Base-by-base conservation (phyloP, 2,797 vertebrate genomes). In the Bradypus variegatus region DNA sequence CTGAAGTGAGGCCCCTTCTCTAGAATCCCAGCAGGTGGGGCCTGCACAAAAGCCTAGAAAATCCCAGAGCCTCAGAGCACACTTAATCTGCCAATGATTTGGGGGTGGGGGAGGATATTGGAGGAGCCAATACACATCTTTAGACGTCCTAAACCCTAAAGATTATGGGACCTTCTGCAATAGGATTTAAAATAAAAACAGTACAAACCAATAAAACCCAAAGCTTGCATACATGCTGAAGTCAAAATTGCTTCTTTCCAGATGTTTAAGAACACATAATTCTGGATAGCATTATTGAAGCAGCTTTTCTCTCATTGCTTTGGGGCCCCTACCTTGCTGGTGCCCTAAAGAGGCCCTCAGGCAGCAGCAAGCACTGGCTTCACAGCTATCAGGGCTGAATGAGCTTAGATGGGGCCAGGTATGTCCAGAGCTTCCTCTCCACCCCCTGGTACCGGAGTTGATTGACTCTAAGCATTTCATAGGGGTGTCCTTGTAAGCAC, bases 391-490 rank as follows among this genome's bases (percentile, higher is more conserved):
- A 13, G 88, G 29, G 41, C 78, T 78, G 48, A 80, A 41, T 19
- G 67, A 84, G 50, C 55, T 88, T 50, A 72, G 78, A 36, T 41
- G 55, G 81, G 38, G 50, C 29, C 53, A n/a, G 70, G 45, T 60
- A 1, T 19, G 25, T 76, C 19, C 81, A 58, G 33, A 73, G 62
- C 50, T 1, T 12, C 12, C 65, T 27, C 75, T 27, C 75, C 27
- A 23, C 21, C 1, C 1, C 50, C 75, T 45, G 80, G 45, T 70
- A 65, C 86, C 86, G 86, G 21, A 72, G 64, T 53, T 60, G 86
- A 82, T 38, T 83, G 69, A 72, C 79, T 33, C 72, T 4, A 33
- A 90, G 67, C 38, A 27, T 90, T 79, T 90, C 95, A 77, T 55
- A 92, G 48, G 84, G 80, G 76, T 14, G 16, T 45, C 86, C 33